Base-by-base conservation (phyloP, 2,113 vertebrate genomes). In the Ceyx melanurus region DNA sequence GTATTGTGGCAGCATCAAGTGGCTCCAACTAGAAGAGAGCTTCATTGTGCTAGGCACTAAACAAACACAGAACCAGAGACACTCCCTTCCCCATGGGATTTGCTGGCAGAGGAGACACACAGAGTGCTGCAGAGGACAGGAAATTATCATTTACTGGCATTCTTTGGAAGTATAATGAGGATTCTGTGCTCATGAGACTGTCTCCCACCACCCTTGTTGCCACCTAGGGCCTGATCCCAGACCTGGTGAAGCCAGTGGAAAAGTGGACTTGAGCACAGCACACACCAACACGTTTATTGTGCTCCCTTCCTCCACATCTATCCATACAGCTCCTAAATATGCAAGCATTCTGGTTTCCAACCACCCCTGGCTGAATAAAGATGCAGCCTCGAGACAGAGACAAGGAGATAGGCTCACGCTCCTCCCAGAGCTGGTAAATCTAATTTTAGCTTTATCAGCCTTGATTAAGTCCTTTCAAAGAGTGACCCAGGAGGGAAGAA, bases 1-100 rank as follows among this genome's bases (percentile, higher is more conserved):
- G 89, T 31, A 85, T 87, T 86, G 85, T 80, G 91, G 94, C 33
- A 94, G 85, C 91, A 95, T 71, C 82, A 43, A 95, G 87, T 91
- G 95, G 95, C 78, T 78, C 78, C 67, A 78, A 56, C 72, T 96
- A 89, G 79, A 92, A 86, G 87, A 88, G 2, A 89, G 68, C 45
- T 68, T 89, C 51, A 94, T 96, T 95, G 92, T 96, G 35, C 68
- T 1, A 60, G 75, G 91, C 84, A 80, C 72, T 95, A 76, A 92
- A 92, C 82, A 95, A 92, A 95, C 82, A 35, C 5, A 20, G 89
- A 93, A 53, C 40, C 35, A 57, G 79, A 78, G 92, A 77, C 92
- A 88, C 94, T 95, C 94, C 92, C 95, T 96, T 94, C 91, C 91
- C 87, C 65, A 0, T 40, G 94, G 91, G 94, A 88, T 93, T 64